phyloP scores from a whole-genome alignment of 2,797 vertebrate species.

The Chelidonichthys spinosus region DNA sequence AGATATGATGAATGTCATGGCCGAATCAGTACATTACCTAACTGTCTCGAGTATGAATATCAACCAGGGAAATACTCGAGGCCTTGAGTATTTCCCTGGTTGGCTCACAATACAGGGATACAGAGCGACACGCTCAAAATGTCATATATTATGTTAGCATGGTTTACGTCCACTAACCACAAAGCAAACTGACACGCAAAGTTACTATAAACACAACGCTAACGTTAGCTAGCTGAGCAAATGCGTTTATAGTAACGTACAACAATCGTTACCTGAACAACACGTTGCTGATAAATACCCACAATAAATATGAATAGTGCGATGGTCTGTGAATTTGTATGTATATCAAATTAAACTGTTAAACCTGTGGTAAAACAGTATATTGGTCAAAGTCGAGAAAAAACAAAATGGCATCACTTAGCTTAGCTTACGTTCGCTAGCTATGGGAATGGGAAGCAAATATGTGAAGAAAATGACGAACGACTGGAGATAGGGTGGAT shows the following conservation, averaged over 20 bases:
- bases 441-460: background rate
- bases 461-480: no score
- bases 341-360: background rate
- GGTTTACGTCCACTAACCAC: background rate
- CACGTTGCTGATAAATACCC: rapidly evolving
- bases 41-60: background rate
- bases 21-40: background rate
- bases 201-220: background rate
- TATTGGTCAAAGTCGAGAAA: constrained; percentile 70
- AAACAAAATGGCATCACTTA: constrained; percentile 86
- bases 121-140: background rate
- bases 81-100: no score
- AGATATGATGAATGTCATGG: background rate
- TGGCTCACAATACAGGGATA: background rate
- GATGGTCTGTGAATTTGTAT: background rate
- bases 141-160: background rate
- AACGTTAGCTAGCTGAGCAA: background rate
- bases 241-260: background rate
- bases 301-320: rapidly evolving
- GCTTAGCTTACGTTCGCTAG: constrained; percentile 19
- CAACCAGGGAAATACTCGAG: background rate
- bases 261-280: background rate
- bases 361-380: background rate
- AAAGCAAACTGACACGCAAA: constrained; percentile 24
- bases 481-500: rapidly evolving